phyloP scores from a whole-genome alignment of 2,888 invertebrate genomes.

The Flabesymbios commensalis region DNA sequence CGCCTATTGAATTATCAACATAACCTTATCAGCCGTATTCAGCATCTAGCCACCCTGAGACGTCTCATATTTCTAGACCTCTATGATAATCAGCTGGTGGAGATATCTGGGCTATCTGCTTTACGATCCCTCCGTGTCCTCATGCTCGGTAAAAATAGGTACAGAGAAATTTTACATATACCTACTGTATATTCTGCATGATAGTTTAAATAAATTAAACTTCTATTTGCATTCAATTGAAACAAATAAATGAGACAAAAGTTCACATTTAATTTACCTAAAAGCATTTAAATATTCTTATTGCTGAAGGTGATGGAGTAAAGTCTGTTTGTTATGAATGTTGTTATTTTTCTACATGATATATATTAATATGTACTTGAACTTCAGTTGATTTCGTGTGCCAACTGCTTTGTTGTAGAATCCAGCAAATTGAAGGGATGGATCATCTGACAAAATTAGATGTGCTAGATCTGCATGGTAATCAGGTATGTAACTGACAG shows the following conservation, averaged over 20 bases:
- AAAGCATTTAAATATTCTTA: too few relatives aligned
- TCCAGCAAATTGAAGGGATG: constrained; percentile 75
- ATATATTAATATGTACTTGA: too few relatives aligned
- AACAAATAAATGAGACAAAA: too few relatives aligned
- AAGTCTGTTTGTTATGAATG: too few relatives aligned
- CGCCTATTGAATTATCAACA: constrained; percentile 88
- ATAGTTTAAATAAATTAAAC: background rate
- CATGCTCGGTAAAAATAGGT: constrained; percentile 89
- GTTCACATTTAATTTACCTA: too few relatives aligned
- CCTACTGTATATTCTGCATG: background rate
- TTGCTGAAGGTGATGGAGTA: too few relatives aligned
- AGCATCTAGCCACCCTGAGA: constrained; percentile 70
- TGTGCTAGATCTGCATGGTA: constrained; percentile 91
- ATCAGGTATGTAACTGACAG: constrained; percentile 66
- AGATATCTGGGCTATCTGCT: constrained; percentile 77
- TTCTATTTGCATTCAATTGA: background rate
- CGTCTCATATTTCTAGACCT: constrained; percentile 89
- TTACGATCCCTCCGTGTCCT: constrained; percentile 82
- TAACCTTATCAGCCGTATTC: constrained; percentile 79
- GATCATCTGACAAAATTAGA: constrained; percentile 76
- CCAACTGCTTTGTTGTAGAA: constrained; percentile 68
- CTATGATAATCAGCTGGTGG: constrained; percentile 92
- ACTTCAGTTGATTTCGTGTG: too few relatives aligned
- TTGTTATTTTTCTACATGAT: too few relatives aligned
- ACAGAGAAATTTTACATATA: background rate